Evolutionary conservation across 1,140 invertebrate species (phyloP).

Genomic region (Galleria mellonella): DNA sequence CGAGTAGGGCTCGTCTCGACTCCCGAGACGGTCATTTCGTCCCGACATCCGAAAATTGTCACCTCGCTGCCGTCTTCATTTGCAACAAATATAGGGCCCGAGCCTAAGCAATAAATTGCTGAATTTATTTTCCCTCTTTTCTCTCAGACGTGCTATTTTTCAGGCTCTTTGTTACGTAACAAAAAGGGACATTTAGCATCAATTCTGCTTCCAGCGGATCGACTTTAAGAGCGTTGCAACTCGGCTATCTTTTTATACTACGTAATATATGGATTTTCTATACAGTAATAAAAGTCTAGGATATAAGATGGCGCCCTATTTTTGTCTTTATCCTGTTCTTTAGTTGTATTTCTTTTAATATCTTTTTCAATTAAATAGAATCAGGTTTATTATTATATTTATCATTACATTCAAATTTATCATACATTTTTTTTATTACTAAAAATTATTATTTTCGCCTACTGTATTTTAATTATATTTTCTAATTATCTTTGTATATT

Average conservation of each 20-base stretch:
- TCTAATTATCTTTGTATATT: too few relatives aligned
- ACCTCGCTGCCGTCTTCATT: constrained; percentile 64
- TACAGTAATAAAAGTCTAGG: too few relatives aligned
- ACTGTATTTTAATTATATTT: too few relatives aligned
- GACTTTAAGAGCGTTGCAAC: constrained; percentile 13
- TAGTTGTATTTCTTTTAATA: too few relatives aligned
- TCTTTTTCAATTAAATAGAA: too few relatives aligned
- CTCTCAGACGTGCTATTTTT: constrained; percentile 55
- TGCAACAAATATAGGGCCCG: constrained; percentile 62
- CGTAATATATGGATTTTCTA: too few relatives aligned
- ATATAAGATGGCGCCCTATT: too few relatives aligned
- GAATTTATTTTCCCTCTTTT: constrained; percentile 58
- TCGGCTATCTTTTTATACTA: constrained; percentile 2
- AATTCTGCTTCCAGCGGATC: constrained; percentile 18
- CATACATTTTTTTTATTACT: too few relatives aligned
- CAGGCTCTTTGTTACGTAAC: constrained; percentile 48
- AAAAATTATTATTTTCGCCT: too few relatives aligned
- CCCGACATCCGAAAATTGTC: constrained; percentile 61
- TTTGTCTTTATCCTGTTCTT: too few relatives aligned
- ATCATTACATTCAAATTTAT: too few relatives aligned
- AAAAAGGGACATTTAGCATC: constrained; percentile 36
- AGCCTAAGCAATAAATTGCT: constrained; percentile 60
- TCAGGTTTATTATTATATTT: too few relatives aligned
- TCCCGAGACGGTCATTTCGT: constrained; percentile 52
- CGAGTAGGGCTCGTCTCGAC: constrained; percentile 34